Base-by-base conservation (phyloP, 2,888 invertebrate species). In the Acanthopleura granulata region DNA sequence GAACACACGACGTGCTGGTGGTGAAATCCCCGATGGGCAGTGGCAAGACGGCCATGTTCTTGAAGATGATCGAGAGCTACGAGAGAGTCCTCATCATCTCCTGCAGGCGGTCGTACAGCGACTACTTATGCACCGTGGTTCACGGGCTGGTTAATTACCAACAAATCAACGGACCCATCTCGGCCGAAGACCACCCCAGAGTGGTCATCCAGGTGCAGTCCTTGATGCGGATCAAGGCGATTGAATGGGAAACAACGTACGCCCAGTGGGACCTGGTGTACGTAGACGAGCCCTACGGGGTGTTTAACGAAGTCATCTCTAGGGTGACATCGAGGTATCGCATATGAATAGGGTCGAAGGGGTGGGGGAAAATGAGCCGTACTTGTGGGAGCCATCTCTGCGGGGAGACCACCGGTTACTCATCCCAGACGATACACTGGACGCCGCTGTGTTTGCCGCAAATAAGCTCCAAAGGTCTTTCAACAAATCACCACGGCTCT, bases 231-330 rank as follows among this genome's bases (percentile, higher is more conserved):
- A 51, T 51, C 51, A 51, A 51, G 51, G 18, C 14, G 14, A 51
- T 51, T 51, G 51, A 14, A 18, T 15, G 14, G 51, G 51, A 51
- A 18, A 51, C 51, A 14, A 51, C 51, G 51, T 51, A 51, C 51
- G 51, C 51, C 51, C 51, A 51, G 51, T 51, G 51, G 51, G 51
- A 51, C 51, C 51, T 51, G 14, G 51, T 51, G 51, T 51, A 51
- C 18, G 51, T 51, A 14, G 51, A 51, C 51, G 51, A 51, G 51
- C 51, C 51, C 14, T 15, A 51, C 51, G 51, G 51, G 51, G 51
- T 51, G 14, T 51, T 51, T 18, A 51, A 51, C 14, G 51, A 51
- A 18, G 18, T 51, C 51, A 51, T 51, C 14, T 51, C 51, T 18
- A 51, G 14, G 14, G 51, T 51, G 51, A 51, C 51, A n/a, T n/a